A percentile compares a stretch with the other conserved stretches of the same genome.
phyloP scores from a whole-genome alignment of 2,797 vertebrate species.

The Acanthornis magna region DNA sequence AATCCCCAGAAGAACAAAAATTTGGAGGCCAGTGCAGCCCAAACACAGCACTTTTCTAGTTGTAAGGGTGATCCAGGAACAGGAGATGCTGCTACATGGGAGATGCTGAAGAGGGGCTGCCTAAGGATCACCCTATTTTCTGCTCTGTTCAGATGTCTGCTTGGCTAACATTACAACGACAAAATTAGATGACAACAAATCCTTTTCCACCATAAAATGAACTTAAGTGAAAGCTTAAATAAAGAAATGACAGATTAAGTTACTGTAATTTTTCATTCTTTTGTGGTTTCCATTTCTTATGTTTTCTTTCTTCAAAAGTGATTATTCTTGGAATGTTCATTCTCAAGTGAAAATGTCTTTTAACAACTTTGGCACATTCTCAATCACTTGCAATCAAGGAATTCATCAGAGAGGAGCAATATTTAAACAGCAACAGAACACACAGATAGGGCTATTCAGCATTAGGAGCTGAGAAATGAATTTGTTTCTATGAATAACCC shows the following conservation, averaged over 20 bases:
- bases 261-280: neutral
- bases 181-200: neutral
- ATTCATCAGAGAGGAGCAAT: neutral
- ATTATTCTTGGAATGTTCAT: neutral
- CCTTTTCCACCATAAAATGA: neutral
- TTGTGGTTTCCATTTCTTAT: neutral
- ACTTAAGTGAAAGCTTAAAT: neutral
- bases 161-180: neutral
- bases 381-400: neutral
- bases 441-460: neutral
- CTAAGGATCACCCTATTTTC: neutral
- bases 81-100: neutral
- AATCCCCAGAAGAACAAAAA: neutral
- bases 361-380: neutral
- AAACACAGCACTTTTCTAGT: neutral
- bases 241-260: neutral
- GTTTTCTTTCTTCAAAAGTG: neutral
- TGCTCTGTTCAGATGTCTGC: neutral
- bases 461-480: neutral
- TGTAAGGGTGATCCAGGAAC: neutral
- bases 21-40: accelerated
- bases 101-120: neutral
- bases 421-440: neutral
- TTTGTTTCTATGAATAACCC: neutral
- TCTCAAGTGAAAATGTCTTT: neutral